Percentiles rank a stretch among this genome's conserved stretches.
Evolutionary conservation across 2,113 vertebrate species (phyloP).

Genomic region (Grantiella picta): DNA sequence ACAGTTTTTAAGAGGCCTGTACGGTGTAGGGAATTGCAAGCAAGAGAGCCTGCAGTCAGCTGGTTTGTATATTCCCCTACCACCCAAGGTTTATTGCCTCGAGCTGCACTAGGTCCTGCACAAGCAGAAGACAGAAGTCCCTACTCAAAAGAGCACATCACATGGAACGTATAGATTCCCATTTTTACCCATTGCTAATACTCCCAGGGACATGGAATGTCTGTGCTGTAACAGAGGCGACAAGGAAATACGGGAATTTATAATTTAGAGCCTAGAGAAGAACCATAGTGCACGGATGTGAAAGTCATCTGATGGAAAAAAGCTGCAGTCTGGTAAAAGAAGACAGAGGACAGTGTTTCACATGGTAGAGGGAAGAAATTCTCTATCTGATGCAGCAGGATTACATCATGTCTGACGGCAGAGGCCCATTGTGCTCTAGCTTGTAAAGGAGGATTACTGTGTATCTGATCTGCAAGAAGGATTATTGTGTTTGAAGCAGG

Average conservation of each 20-base stretch:
- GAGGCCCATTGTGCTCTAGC: constrained; percentile 41
- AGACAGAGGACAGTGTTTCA: neutral
- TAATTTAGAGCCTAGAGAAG: neutral
- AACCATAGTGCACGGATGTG: neutral
- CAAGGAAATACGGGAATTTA: neutral
- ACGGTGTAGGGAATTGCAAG: neutral
- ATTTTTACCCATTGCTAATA: neutral
- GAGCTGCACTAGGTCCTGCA: neutral
- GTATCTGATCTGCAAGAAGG: constrained; percentile 57
- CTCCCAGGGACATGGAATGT: neutral
- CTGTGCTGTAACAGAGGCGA: neutral
- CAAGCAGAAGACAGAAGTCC: neutral
- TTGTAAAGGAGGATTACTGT: constrained; percentile 56
- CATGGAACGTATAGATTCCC: fast-evolving
- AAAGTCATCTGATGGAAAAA: neutral
- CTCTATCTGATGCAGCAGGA: constrained; percentile 26
- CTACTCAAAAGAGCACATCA: neutral
- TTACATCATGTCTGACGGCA: constrained; percentile 52
- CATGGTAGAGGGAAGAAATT: neutral
- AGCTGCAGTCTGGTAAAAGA: neutral
- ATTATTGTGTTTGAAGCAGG: constrained; percentile 40
- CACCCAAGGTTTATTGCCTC: neutral
- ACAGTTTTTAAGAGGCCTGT: neutral
- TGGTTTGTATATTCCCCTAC: neutral
- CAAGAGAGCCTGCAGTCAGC: neutral